phyloP scores from a whole-genome alignment of 2,797 vertebrate species.

The Microchirus variegatus region DNA sequence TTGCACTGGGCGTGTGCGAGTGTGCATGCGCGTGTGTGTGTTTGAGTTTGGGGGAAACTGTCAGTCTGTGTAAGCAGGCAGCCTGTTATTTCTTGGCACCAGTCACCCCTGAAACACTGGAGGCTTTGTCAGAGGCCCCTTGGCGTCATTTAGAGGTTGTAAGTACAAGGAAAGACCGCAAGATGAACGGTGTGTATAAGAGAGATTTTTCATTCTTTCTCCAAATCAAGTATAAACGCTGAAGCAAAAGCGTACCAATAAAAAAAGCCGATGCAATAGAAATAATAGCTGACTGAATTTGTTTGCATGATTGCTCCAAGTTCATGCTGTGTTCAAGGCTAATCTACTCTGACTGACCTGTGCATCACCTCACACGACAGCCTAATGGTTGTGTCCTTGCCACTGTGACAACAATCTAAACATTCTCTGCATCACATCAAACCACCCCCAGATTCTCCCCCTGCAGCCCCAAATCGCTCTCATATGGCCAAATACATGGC shows the following conservation, averaged over 20 bases:
- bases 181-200: slow-evolving; percentile 17
- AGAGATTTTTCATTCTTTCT: slow-evolving; percentile 9
- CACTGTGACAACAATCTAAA: slow-evolving; percentile 80
- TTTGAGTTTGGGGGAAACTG: slow-evolving; percentile 21
- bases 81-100: slow-evolving; percentile 64
- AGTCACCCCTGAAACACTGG: slow-evolving; percentile 60
- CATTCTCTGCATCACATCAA: slow-evolving; percentile 69
- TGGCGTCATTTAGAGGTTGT: slow-evolving; percentile 48
- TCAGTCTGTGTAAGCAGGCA: slow-evolving; percentile 50
- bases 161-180: slow-evolving; percentile 44
- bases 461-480: slow-evolving; percentile 75
- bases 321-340: slow-evolving; percentile 31
- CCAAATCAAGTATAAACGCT: slow-evolving; percentile 10
- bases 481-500: slow-evolving; percentile 68
- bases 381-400: slow-evolving; percentile 78
- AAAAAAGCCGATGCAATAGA: slow-evolving; percentile 2
- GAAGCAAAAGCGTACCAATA: slow-evolving; percentile 10
- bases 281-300: slow-evolving; percentile 17
- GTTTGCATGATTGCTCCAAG: slow-evolving; percentile 45
- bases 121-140: slow-evolving; percentile 64
- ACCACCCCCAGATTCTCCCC: slow-evolving; percentile 59
- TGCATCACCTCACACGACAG: slow-evolving; percentile 69
- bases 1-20: slow-evolving; percentile 7
- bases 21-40: slow-evolving; percentile 5
- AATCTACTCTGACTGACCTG: slow-evolving; percentile 57